Percentiles rank a stretch among this genome's conserved stretches.
Evolutionary conservation across 2,888 invertebrate species (phyloP).

Genomic region (Catocala nupta): DNA sequence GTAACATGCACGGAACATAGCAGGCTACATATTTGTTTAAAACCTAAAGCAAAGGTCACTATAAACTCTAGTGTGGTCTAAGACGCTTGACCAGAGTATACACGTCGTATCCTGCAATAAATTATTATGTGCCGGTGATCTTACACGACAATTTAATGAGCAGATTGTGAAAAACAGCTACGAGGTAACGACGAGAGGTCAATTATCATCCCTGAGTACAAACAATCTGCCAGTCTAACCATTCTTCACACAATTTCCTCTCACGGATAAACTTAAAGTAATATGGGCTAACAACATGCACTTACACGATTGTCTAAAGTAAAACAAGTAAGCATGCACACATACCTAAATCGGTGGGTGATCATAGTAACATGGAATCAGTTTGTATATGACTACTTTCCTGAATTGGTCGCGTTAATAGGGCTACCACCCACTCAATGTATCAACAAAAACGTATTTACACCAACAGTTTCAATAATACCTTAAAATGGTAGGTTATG

Average conservation of each 20-base stretch:
- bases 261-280: constrained; percentile 53
- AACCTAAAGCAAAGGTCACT: too few species aligned
- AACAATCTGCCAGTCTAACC: constrained; percentile 64
- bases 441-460: constrained; percentile 4
- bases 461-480: not conserved
- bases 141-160: constrained; percentile 42
- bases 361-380: constrained; percentile 59
- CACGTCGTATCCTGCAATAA: constrained; percentile 23
- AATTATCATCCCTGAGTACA: constrained; percentile 55
- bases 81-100: constrained; percentile 4
- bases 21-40: too few species aligned
- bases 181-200: constrained; percentile 34
- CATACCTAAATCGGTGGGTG: constrained; percentile 53
- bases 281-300: constrained; percentile 58
- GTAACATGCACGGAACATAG: too few species aligned
- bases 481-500: not conserved
- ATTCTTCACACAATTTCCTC: constrained; percentile 55
- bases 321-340: constrained; percentile 57
- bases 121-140: constrained; percentile 19
- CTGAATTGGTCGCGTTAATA: constrained; percentile 54
- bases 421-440: constrained; percentile 47
- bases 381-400: constrained; percentile 66
- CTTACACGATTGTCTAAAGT: constrained; percentile 63
- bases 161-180: constrained; percentile 35
- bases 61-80: constrained; percentile 3